Conservation (phyloP, 1,140 invertebrate genomes). For the Cyrtorhinus lividipennis region DNA sequence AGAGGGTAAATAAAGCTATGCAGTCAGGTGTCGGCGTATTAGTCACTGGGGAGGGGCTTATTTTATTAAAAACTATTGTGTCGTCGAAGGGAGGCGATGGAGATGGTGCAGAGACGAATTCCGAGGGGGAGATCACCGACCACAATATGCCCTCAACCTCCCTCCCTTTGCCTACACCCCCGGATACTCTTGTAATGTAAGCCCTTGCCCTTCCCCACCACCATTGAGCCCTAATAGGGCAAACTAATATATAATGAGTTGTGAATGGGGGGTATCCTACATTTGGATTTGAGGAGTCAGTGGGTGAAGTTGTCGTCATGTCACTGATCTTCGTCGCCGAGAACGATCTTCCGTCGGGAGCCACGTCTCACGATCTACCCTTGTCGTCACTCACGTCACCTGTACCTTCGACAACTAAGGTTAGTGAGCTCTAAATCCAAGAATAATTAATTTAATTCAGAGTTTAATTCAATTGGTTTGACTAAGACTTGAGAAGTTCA, state of each 20-base stretch:
- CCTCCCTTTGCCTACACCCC: neutral
- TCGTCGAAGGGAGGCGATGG: neutral
- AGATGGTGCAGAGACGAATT: neutral
- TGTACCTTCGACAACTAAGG: neutral
- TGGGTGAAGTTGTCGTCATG: slow-evolving; percentile 3
- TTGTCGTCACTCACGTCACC: neutral
- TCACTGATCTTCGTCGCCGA: slow-evolving; percentile 4
- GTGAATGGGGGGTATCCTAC: slow-evolving; percentile 19
- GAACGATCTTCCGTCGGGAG: neutral
- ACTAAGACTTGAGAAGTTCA: too few species aligned
- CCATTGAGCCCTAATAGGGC: slow-evolving; percentile 14
- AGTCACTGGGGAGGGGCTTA: slow-evolving; percentile 11
- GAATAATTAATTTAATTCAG: too few species aligned
- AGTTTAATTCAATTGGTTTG: too few species aligned
- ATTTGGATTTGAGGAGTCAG: neutral
- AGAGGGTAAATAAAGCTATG: slow-evolving; percentile 5
- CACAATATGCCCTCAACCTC: slow-evolving; percentile 11
- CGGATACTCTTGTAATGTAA: slow-evolving; percentile 3
- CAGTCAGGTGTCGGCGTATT: slow-evolving; percentile 15
- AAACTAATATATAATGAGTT: slow-evolving; percentile 26
- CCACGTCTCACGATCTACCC: slow-evolving; percentile 9
- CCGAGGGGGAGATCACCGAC: neutral
- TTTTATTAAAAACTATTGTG: slow-evolving; percentile 15
- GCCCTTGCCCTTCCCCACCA: neutral
- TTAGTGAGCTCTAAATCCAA: neutral